Percentiles rank a stretch among this genome's conserved stretches.
These are phyloP conservation scores for Coturnix japonica DNA, from an alignment of 2,113 vertebrate genomes.

Conservation along the genomic window DNA sequence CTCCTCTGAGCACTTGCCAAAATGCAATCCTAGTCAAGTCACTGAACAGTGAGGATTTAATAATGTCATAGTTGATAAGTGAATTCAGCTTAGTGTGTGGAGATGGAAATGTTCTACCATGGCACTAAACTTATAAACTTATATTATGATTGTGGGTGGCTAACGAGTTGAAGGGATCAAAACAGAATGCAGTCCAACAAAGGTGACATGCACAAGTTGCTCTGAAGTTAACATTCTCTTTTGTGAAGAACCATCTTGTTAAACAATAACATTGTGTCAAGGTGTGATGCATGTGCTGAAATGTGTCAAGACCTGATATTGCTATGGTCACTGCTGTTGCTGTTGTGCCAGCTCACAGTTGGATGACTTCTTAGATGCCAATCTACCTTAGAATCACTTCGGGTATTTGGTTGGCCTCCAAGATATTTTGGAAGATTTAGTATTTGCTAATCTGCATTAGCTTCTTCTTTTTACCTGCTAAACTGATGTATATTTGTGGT, in stretches of 20 bases:
- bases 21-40: not conserved
- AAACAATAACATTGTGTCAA: not conserved
- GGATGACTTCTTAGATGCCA: not conserved
- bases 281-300: not conserved
- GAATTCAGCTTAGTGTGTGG: not conserved
- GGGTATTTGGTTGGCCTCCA: not conserved
- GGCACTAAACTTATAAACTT: not conserved
- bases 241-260: not conserved
- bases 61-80: not conserved
- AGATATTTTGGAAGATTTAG: not conserved
- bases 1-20: conserved; percentile 3
- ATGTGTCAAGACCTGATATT: not conserved
- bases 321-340: not conserved
- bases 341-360: not conserved
- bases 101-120: not conserved
- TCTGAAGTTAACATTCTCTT: not conserved
- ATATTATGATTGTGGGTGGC: not conserved
- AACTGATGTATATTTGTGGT: not conserved
- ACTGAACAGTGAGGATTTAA: not conserved
- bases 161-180: not conserved
- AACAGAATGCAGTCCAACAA: not conserved
- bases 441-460: not conserved
- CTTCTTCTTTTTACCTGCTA: not conserved
- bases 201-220: not conserved
- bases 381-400: not conserved